Evolutionary conservation across 2,888 invertebrate genomes (phyloP), one percentile per base, ranked within the genome.

Genomic region (Rugalucina vietnamica): DNA sequence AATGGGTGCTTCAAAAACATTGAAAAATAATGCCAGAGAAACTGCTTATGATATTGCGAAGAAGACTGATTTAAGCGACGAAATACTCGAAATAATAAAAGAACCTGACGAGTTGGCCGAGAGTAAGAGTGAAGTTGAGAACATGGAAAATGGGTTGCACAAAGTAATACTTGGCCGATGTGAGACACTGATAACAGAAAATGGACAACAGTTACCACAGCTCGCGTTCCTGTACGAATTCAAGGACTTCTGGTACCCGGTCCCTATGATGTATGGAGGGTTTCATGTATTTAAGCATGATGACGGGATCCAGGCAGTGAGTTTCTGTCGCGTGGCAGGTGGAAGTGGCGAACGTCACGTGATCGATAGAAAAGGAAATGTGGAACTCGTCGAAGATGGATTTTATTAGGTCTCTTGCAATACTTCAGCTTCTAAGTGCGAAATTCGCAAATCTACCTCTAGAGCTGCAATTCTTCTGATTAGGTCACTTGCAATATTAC

Each of bases 31-130:
- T 14, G 76, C 72, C 1, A 83, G 84, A 2, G 54, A 81, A 75
- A 86, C 81, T 4, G 83, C 86, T 2, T 84, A 81, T 77, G 86
- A 86, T 32, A 86, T 84, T 65, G 86, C 72, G 18, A 77, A 74
- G 71, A 8, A 73, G 5, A 76, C 39, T 0, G 75, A 50, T 10
- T 36, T 79, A 14, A 21, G n/a, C 49, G 34, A 36, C 3, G 72
- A 81, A 14, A 76, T 84, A 24, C 43, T 84, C 21, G 74, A 76
- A 10, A 27, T 81, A 39, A 49, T 86, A n/a, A 36, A 72, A 79
- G 57, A 83, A 27, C 83, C 86, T 8, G 18, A 75, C 24, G 76
- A 81, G 37, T 76, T 86, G 29, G 72, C 18, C 4, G 27, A 76
- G 37, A 78, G 74, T 0, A 69, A 70, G n/a, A 50, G 32, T 32